Conservation (phyloP, 92 coral and sea anemone genomes). For the Diadumene lineata region DNA sequence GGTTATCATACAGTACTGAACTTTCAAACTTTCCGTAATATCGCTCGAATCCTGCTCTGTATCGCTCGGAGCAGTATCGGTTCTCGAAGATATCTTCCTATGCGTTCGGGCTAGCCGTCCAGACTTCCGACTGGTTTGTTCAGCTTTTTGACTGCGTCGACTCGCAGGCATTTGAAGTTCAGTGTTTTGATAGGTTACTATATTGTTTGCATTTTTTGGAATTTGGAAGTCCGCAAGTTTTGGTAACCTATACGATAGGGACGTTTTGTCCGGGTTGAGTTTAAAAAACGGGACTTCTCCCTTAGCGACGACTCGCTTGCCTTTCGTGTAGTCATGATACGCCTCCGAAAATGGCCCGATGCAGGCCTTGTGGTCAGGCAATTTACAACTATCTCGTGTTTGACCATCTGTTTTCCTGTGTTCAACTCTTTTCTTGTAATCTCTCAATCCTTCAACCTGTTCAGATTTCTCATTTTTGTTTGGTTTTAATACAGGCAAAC, state of each 20-base stretch:
- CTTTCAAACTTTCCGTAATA: constrained; percentile 10
- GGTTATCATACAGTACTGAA: constrained; percentile 19
- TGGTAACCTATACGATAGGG: constrained; percentile 24
- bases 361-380: background rate
- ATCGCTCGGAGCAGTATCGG: background rate
- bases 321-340: constrained; percentile 6
- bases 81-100: background rate
- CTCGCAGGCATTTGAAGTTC: constrained; percentile 1
- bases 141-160: constrained; percentile 9
- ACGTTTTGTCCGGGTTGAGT: constrained; percentile 21
- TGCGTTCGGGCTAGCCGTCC: constrained; percentile 18
- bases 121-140: background rate
- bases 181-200: no score
- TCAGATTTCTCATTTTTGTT: constrained; percentile 3
- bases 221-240: background rate
- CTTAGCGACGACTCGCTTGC: constrained; percentile 13
- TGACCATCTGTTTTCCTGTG: background rate
- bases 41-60: constrained; percentile 8
- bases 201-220: background rate
- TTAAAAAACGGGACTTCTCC: constrained; percentile 44
- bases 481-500: background rate
- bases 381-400: background rate
- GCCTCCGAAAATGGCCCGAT: constrained; percentile 14
- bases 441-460: constrained; percentile 21
- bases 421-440: constrained; percentile 21